Evolutionary conservation across 2,888 invertebrate genomes (phyloP), one percentile per base, ranked within the genome.

Genomic region (Napeogenes inachia): DNA sequence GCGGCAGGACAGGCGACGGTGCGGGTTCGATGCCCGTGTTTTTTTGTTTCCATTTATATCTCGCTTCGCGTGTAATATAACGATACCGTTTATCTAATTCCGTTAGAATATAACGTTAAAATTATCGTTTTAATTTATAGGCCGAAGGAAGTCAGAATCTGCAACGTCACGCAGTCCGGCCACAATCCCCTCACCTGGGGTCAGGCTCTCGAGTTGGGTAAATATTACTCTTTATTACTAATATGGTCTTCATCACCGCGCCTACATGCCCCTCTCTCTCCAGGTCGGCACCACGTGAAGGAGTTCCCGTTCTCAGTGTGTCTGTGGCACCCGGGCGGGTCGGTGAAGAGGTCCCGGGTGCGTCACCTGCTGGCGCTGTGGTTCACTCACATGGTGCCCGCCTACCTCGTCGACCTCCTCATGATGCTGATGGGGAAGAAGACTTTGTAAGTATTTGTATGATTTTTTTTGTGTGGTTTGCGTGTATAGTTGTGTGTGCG

Each of bases 121-220:
- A 10, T 50, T 21, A 13, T n/a, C 21, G 4, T 35, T 35, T 63
- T 54, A 46, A 38, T 60, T 86, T 84, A 45, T 82, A 92, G 92
- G 54, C 85, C 92, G 0, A 77, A 80, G 63, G 84, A 91, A 55
- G 80, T 92, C 0, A 83, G 91, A 13, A 92, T 96, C n/a, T 94
- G 94, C 82, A 97, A 98, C 79, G 91, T 96, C 62, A 95, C 96
- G 5, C 93, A 94, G 30, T 95, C 96, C 0, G 92, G 92, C 6
- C 92, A 95, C 54, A 95, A 97, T 70, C 94, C 96, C 0, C 82
- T 98, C 54, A 94, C 94, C 0, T 99, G 99, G 99, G 95, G 95
- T 1, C 92, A 94, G 61, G 94, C 96, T 53, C 89, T 98, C 65
- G 93, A 94, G 61, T 91, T 93, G 63, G 94, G 95, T 75, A 63